Base-by-base conservation (phyloP, 2,888 invertebrate genomes). In the Mythimna ferrago region DNA sequence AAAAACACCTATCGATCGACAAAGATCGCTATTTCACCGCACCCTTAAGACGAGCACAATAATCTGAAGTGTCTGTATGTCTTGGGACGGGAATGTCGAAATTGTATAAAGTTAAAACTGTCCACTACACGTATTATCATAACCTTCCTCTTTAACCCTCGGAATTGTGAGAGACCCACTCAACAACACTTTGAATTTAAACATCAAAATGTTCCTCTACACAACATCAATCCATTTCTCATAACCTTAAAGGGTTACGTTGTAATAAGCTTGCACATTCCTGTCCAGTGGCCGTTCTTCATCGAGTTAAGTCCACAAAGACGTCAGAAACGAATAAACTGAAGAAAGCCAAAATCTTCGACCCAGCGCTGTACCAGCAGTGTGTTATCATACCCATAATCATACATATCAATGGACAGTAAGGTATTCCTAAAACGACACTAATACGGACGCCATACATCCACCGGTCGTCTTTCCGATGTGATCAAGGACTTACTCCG, bases 391-490 rank as follows among this genome's bases (percentile, higher is more conserved):
- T 60, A 77, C 68, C 63, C 66, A 67, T 48, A 73, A 79, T 68
- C 60, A 73, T 41, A 71, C 81, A 54, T 61, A 66, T 68, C 58
- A 75, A 69, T 78, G 73, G 73, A 78, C 79, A 78, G 83, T 60
- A 10, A 65, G 41, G 16, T 73, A 66, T 76, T 69, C 44, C 53
- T 58, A 38, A 75, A 71, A 70, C 70, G 14, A 68, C 66, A 70
- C 86, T 94, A 98, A 93, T 98, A 98, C 21, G 98, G 98, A 89
- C 98, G 97, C 98, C 98, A 98, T 73, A 98, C 98, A 89, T 98
- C 98, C n/a, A 97, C 96, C 71, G 97, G 96, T 90, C 93, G 94
- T 81, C 95, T 95, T 73, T 96, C 96, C 2, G 95, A 90, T 6
- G 95, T 93, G 54, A 94, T 93, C 35, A 96, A 89, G 0, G 95